These are phyloP conservation scores for Natator depressus DNA, from an alignment of 2,113 vertebrate genomes.

Conservation along the genomic window DNA sequence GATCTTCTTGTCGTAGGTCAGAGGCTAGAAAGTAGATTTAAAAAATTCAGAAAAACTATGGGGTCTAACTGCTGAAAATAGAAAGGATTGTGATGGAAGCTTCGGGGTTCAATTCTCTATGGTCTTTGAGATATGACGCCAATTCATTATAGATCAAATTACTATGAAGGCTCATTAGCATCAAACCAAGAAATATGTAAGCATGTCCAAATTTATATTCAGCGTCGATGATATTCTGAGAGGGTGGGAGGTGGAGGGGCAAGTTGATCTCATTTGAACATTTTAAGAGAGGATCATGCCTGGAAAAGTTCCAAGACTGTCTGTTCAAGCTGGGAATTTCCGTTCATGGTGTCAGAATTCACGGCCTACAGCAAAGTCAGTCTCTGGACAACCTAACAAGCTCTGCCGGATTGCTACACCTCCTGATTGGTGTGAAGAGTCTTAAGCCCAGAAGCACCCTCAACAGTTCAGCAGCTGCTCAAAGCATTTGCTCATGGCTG, in stretches of 20 bases:
- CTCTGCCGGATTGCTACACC: neutral
- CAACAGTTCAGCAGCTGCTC: neutral
- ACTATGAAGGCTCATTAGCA: conserved; percentile 67
- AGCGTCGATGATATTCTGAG: conserved; percentile 63
- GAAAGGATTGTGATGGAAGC: conserved; percentile 27
- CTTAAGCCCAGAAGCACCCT: neutral
- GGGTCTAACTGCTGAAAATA: neutral
- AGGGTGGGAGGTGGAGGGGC: neutral
- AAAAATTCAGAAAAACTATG: neutral
- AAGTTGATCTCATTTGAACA: conserved; percentile 28
- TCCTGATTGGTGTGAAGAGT: neutral
- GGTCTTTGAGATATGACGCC: conserved; percentile 47
- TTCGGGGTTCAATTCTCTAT: conserved; percentile 56
- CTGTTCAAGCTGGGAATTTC: conserved; percentile 9
- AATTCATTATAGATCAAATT: conserved; percentile 71
- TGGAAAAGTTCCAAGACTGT: conserved; percentile 36
- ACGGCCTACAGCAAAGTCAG: neutral
- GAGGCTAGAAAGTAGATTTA: neutral
- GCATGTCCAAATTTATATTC: conserved; percentile 67
- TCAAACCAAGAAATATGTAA: conserved; percentile 55
- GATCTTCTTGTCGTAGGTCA: neutral
- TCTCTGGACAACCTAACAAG: neutral
- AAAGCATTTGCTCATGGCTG: neutral
- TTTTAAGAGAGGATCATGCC: conserved; percentile 33
- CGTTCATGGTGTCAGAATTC: fast-evolving